Base-by-base conservation (phyloP, 2,888 invertebrate genomes). In the Thera obeliscata region DNA sequence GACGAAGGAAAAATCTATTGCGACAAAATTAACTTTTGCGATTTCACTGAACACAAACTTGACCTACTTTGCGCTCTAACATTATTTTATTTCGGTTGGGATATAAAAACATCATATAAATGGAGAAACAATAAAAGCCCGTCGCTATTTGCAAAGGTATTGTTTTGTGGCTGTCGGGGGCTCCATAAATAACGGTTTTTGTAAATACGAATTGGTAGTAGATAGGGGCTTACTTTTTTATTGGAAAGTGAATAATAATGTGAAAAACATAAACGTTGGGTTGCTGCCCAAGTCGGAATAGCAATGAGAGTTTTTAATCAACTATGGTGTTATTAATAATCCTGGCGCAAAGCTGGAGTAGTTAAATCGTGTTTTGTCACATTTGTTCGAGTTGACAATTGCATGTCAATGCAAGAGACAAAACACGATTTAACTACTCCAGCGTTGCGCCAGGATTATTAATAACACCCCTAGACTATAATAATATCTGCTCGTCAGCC, bases 1-100 rank as follows among this genome's bases (percentile, higher is more conserved):
- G 43, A 48, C 56, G 64, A 68, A 65, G 71, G 68, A 72, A 79
- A 81, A 80, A 75, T 79, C 73, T 78, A 80, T 80, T 76, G 77
- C 73, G 71, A 56, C 70, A 70, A 76, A 79, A 81, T 79, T 80
- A 78, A 77, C 74, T 79, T 74, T 71, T 73, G 65, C 71, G 67
- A 75, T 80, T 78, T 74, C 70, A 63, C 66, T 61, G 68, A 75
- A 74, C 59, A 67, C 72, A 80, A 77, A 79, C 79, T 79, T 82
- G 80, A 77, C 81, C 82, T 71, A 78, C 60, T 81, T 78, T 73
- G 43, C 56, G 35, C 64, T 75, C 7, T 59, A 60, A 57, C 38
- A 73, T 70, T 66, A 33, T 65, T 73, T 72, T 74, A 56, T 56
- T 56, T 73, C 73, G 63, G 67, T 62, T 68, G 73, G 77, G 74